Evolutionary conservation across 2,888 invertebrate genomes (phyloP).

Genomic region (Tipula vernalis): DNA sequence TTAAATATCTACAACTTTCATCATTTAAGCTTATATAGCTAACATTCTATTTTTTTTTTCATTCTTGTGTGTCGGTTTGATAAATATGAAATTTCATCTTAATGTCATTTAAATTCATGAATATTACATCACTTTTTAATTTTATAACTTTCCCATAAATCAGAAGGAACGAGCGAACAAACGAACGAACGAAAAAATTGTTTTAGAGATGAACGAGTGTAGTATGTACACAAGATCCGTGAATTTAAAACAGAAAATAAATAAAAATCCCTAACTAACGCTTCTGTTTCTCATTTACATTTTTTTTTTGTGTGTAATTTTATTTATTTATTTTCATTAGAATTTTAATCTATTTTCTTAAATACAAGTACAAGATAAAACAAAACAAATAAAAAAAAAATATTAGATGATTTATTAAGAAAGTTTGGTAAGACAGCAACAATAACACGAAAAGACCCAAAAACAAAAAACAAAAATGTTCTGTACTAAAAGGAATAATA

Average conservation of each 20-base stretch:
- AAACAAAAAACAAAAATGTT: neutral
- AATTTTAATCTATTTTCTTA: neutral
- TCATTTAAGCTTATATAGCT: neutral
- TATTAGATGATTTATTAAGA: neutral
- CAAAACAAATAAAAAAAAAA: neutral
- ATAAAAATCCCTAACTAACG: neutral
- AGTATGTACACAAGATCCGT: neutral
- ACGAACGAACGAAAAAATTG: neutral
- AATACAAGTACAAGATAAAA: neutral
- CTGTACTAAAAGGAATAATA: neutral
- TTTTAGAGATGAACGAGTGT: neutral
- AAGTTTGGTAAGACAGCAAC: neutral
- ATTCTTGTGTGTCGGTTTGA: neutral
- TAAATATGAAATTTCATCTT: neutral
- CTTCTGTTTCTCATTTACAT: neutral
- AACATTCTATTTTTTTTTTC: neutral
- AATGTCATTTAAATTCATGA: neutral
- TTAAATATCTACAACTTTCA: neutral
- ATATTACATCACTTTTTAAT: neutral
- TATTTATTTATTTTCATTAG: constrained; percentile 4
- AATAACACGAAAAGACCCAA: neutral
- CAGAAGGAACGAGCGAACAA: neutral
- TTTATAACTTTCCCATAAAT: neutral
- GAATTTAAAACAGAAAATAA: neutral
- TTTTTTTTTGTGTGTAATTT: neutral